Conservation (phyloP, 2,797 vertebrate genomes). For the Tapera naevia region DNA sequence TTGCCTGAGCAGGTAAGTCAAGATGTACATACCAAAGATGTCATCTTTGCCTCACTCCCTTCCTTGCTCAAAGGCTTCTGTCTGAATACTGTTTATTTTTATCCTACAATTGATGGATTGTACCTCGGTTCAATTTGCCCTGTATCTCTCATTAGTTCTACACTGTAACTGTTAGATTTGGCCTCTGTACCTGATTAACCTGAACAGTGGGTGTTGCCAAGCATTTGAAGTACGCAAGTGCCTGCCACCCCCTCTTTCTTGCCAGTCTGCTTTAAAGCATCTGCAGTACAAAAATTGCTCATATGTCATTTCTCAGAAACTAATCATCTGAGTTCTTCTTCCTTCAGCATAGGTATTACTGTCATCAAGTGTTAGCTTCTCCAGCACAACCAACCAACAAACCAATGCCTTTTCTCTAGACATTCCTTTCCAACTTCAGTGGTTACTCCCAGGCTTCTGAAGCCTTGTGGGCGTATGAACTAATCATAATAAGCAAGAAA, state of each 20-base stretch:
- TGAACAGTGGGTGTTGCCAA: neutral
- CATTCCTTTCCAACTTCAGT: neutral
- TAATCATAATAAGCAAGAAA: neutral
- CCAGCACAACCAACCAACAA: neutral
- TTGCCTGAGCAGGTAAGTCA: neutral
- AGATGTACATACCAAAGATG: conserved; percentile 26
- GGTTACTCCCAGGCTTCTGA: neutral
- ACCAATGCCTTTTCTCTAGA: neutral
- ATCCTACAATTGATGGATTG: neutral
- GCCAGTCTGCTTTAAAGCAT: neutral
- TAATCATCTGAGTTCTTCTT: neutral
- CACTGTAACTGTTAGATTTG: neutral
- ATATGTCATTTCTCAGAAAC: neutral
- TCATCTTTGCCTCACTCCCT: conserved; percentile 4
- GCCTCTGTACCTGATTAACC: neutral
- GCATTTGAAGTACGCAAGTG: neutral
- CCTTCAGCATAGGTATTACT: neutral
- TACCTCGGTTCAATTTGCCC: neutral
- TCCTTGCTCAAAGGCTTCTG: conserved; percentile 5
- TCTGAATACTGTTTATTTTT: conserved; percentile 33
- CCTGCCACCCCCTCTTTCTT: neutral
- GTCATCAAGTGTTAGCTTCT: neutral
- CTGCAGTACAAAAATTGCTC: neutral
- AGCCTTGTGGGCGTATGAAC: neutral
- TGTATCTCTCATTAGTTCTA: neutral